Evolutionary conservation across 2,888 invertebrate species (phyloP), one percentile per base, ranked within the genome.

Genomic region (Pristionchus arcanus): DNA sequence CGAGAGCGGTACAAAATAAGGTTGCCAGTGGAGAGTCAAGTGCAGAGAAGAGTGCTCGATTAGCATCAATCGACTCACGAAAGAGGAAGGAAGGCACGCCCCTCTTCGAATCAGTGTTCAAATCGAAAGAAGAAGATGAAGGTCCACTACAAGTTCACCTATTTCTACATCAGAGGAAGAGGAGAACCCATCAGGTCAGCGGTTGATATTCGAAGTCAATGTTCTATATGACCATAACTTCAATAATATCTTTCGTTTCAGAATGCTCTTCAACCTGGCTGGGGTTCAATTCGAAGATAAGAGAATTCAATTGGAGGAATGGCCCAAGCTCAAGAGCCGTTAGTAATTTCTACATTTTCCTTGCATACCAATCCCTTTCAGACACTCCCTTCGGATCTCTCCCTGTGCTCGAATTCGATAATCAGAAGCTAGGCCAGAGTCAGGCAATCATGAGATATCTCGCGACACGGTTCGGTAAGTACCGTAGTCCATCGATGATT

Each of bases 101-200:
- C 81, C n/a, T 7, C 77, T 11, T 37, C 42, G 37, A 53, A 42
- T 77, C 74, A 77, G 42, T 68, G 13, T 21, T 25, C 25, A 25
- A 63, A n/a, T 11, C 25, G n/a, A 5, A 0, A n/a, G 1, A 7
- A 31, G 16, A 16, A 34, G 13, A 81, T 81, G 81, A 81, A 81
- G 49, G 81, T 53, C 34, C 42, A 81, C 81, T 81, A 81, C 81
- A 81, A 81, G 49, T 42, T 49, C 28, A 81, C 28, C 53, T 81
- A 81, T 19, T 81, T 81, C 53, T n/a, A 28, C 81, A 81, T 81
- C 81, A 81, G 81, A 49, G 81, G 81, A 81, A 81, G 81, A 28
- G 81, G 49, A 81, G 81, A 81, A 28, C 81, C 81, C 28, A 81
- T 81, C 25, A 81, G 81, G 81, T 81, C 13, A 81, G 81, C 11